phyloP scores from a whole-genome alignment of 2,888 invertebrate species.

The Laothoe populi region DNA sequence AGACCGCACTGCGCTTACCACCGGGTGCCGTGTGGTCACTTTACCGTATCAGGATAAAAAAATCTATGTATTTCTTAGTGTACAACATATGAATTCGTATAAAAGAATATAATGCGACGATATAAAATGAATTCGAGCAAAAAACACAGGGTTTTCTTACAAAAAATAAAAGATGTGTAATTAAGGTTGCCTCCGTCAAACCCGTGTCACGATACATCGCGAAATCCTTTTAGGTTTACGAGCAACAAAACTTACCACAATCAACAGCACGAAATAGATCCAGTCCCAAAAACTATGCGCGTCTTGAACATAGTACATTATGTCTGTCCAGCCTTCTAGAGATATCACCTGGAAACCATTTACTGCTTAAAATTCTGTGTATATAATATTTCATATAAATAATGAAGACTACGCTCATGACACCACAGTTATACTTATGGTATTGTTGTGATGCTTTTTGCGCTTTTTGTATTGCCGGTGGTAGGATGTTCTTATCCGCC shows the following conservation, averaged over 20 bases:
- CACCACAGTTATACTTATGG: too few relatives aligned
- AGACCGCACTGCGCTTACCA: too few relatives aligned
- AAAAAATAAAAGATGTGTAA: slow-evolving; percentile 25
- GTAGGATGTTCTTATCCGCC: too few relatives aligned
- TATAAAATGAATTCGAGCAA: not conserved
- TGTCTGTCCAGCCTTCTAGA: slow-evolving; percentile 99
- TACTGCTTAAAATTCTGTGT: not conserved
- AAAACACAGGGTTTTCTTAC: slow-evolving; percentile 7
- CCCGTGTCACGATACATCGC: slow-evolving; percentile 22
- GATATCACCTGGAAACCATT: slow-evolving; percentile 93
- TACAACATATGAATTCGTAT: not conserved
- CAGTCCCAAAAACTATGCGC: slow-evolving; percentile 99
- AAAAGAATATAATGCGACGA: not conserved
- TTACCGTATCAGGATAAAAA: too few relatives aligned
- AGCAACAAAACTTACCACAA: slow-evolving; percentile 93
- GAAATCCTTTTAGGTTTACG: slow-evolving; percentile 21
- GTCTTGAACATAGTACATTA: slow-evolving; percentile 99
- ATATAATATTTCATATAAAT: not conserved
- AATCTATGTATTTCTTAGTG: too few relatives aligned
- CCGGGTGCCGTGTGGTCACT: too few relatives aligned
- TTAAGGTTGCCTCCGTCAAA: slow-evolving; percentile 17
- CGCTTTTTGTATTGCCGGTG: too few relatives aligned
- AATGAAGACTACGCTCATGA: too few relatives aligned
- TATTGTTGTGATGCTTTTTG: too few relatives aligned
- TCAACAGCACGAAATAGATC: slow-evolving; percentile 99